Conservation (phyloP, 2,888 invertebrate species). For the Choristoneura rosaceana region DNA sequence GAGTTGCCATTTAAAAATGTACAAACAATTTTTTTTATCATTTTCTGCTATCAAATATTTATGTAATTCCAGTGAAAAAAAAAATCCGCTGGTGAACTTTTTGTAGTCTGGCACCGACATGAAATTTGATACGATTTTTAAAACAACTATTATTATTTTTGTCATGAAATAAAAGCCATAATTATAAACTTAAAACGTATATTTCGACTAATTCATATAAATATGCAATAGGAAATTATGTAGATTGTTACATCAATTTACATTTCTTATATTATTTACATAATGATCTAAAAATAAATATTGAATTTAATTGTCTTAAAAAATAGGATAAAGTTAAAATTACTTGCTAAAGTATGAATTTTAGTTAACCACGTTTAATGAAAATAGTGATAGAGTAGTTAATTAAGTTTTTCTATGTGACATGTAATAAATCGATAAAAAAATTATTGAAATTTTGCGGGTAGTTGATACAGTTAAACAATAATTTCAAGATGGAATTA, state of each 20-base stretch:
- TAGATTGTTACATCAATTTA: conserved; percentile 36
- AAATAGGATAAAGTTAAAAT: not conserved
- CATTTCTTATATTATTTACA: conserved; percentile 41
- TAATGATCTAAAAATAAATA: conserved; percentile 37
- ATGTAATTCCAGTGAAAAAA: no score
- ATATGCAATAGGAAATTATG: conserved; percentile 36
- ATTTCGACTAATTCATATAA: conserved; percentile 41
- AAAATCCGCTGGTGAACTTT: no score
- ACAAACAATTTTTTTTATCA: no score
- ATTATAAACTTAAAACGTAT: conserved; percentile 41
- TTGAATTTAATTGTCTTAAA: conserved; percentile 7
- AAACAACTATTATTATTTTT: no score
- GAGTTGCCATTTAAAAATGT: no score
- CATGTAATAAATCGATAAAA: not conserved
- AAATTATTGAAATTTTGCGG: not conserved
- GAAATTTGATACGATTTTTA: no score
- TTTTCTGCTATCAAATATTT: no score
- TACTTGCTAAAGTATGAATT: not conserved
- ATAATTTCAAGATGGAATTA: no score
- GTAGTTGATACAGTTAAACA: no score
- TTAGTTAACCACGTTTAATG: not conserved
- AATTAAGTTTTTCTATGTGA: not conserved
- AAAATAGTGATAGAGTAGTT: not conserved
- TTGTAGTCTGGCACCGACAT: no score
- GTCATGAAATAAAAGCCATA: conserved; percentile 21